Evolutionary conservation across 2,888 invertebrate genomes (phyloP).

Genomic region (Cephus rjabovi): DNA sequence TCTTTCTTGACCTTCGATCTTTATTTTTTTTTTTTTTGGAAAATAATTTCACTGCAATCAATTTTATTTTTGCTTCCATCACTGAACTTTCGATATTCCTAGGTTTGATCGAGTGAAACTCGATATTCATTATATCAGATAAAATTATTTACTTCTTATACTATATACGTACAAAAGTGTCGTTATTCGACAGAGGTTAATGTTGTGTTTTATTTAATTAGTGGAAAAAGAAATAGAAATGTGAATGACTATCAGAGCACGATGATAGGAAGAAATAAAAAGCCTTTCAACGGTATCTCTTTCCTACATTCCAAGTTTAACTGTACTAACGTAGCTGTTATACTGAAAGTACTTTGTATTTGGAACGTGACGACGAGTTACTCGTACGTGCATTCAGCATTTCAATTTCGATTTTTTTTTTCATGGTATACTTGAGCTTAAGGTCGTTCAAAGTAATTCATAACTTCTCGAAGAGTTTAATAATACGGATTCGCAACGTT

Average conservation of each 20-base stretch:
- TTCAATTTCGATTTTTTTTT: neutral
- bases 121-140: neutral
- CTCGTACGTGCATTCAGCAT: neutral
- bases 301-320: neutral
- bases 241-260: neutral
- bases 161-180: neutral
- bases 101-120: neutral
- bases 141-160: neutral
- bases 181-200: neutral
- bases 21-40: neutral
- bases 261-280: neutral
- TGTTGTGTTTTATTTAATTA: neutral
- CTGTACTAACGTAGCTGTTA: neutral
- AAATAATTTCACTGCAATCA: neutral
- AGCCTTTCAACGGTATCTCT: neutral
- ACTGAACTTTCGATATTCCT: neutral
- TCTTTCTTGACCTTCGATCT: neutral
- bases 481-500: neutral
- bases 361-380: neutral
- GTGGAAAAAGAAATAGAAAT: neutral
- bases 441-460: neutral
- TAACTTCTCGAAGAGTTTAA: neutral
- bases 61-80: neutral
- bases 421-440: neutral
- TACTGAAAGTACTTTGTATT: neutral